Base-by-base conservation (phyloP, 1,140 invertebrate genomes). In the Hermetia illucens region DNA sequence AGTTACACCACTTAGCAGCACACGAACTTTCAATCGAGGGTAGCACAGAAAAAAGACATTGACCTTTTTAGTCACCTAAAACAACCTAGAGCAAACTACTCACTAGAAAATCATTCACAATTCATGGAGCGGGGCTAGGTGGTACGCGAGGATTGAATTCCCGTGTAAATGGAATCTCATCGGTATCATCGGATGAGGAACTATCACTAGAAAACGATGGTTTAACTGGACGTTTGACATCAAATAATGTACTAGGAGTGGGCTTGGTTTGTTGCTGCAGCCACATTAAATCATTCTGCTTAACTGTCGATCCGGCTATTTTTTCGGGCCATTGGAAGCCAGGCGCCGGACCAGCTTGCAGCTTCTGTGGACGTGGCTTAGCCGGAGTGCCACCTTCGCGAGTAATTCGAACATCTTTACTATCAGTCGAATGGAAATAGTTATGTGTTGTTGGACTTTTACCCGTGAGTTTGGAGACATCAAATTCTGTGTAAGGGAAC, bases 121-220 rank as follows among this genome's bases (percentile, higher is more conserved):
- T n/a, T 61, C 58, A 63, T 57, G 61, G 61, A 39, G 61, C 61
- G 41, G 61, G 61, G 37, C 61, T 62, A 22, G 61, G 61, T 36
- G 61, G 61, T 30, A 62, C 47, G 16, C 57, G 50, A 5, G 52
- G 49, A 15, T 48, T 47, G 38, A 57, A 62, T 34, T 62, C 57
- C 3, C 46, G 47, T 12, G 51, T 48, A 21, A 55, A 60, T 34
- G 51, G 47, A 36, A 55, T 53, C 40, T 51, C 49, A 37, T 60
- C 55, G 6, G 53, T 53, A 40, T 51, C 49, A 37, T 60, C 55
- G 6, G 53, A 52, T 2, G 58, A 61, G 35, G 55, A 55, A 46
- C 53, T 55, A 20, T 58, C 51, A 35, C 56, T 59, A 9, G 57
- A 53, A 37, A 44, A 48, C 9, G 34, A 31, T 32, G 5, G 40